Conservation (phyloP, 2,797 vertebrate species). For the Melanotaenia pygmaea region DNA sequence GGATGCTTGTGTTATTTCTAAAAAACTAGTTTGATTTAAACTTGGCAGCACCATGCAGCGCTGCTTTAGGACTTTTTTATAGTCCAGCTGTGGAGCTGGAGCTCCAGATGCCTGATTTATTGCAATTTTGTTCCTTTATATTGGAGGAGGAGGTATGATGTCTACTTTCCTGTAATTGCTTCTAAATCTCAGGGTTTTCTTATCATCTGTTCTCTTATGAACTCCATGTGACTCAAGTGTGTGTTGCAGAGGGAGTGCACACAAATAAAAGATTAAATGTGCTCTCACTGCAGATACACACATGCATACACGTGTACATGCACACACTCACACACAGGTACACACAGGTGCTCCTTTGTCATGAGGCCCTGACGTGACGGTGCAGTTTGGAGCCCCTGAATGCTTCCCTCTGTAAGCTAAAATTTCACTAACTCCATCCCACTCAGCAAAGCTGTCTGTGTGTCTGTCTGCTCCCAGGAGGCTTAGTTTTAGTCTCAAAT, state of each 20-base stretch:
- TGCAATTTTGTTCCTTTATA: slow-evolving; percentile 29
- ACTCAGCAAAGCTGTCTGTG: slow-evolving; percentile 34
- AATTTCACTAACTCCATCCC: slow-evolving; percentile 60
- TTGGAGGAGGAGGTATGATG: slow-evolving; percentile 15
- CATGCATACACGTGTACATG: slow-evolving; percentile 24
- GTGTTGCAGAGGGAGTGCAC: slow-evolving; percentile 16
- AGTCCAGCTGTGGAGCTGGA: slow-evolving; percentile 16
- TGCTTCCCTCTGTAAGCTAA: slow-evolving; percentile 69
- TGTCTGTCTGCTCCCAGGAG: slow-evolving; percentile 62
- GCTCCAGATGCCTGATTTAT: slow-evolving; percentile 18
- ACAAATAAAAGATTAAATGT: slow-evolving; percentile 28
- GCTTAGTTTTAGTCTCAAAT: slow-evolving; percentile 56
- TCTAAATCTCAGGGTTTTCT: slow-evolving; percentile 19
- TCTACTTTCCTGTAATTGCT: slow-evolving; percentile 30
- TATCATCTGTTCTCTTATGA: slow-evolving; percentile 35
- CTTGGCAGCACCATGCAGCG: slow-evolving; percentile 4
- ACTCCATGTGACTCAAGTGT: slow-evolving; percentile 35
- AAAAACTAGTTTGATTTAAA: slow-evolving; percentile 44
- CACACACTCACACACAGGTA: slow-evolving; percentile 19
- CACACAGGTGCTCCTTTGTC: slow-evolving; percentile 73
- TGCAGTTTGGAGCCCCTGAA: slow-evolving; percentile 71
- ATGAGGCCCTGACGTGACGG: slow-evolving; percentile 52
- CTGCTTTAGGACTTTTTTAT: slow-evolving; percentile 3
- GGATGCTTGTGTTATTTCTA: not conserved
- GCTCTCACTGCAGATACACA: slow-evolving; percentile 13